These are phyloP conservation scores for Euphydryas editha DNA, from an alignment of 2,888 invertebrate species.

Conservation along the genomic window DNA sequence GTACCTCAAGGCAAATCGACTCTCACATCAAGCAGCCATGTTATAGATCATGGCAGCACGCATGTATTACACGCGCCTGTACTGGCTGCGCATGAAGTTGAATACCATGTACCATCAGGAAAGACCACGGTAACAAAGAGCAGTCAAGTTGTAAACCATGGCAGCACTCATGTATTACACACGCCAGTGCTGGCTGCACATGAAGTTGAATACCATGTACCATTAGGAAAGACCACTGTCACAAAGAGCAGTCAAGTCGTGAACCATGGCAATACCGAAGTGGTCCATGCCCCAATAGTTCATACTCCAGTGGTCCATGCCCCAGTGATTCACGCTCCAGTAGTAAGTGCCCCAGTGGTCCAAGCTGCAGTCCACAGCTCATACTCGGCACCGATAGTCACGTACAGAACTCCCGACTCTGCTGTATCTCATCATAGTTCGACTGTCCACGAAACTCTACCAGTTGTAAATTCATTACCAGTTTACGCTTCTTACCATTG, in stretches of 20 bases:
- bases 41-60: constrained; percentile 61
- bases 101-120: constrained; percentile 57
- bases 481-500: background rate
- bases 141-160: constrained; percentile 67
- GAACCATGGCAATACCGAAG: constrained; percentile 57
- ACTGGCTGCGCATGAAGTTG: constrained; percentile 26
- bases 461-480: background rate
- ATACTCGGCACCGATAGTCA: constrained; percentile 49
- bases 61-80: constrained; percentile 51
- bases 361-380: constrained; percentile 47
- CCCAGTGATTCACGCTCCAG: constrained; percentile 52
- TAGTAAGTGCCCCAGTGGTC: constrained; percentile 46
- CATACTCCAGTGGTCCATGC: constrained; percentile 39
- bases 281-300: constrained; percentile 45
- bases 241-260: constrained; percentile 70
- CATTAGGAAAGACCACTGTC: constrained; percentile 52
- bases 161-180: constrained; percentile 50
- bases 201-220: constrained; percentile 51
- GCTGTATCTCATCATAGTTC: constrained; percentile 79
- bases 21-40: constrained; percentile 55
- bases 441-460: constrained; percentile 62
- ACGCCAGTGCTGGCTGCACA: constrained; percentile 50
- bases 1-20: constrained; percentile 52
- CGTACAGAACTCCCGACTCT: constrained; percentile 64
- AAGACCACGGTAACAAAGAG: constrained; percentile 62